These are phyloP conservation scores for Caenorhabditis becei DNA, from an alignment of 2,888 invertebrate species.

Conservation along the genomic window DNA sequence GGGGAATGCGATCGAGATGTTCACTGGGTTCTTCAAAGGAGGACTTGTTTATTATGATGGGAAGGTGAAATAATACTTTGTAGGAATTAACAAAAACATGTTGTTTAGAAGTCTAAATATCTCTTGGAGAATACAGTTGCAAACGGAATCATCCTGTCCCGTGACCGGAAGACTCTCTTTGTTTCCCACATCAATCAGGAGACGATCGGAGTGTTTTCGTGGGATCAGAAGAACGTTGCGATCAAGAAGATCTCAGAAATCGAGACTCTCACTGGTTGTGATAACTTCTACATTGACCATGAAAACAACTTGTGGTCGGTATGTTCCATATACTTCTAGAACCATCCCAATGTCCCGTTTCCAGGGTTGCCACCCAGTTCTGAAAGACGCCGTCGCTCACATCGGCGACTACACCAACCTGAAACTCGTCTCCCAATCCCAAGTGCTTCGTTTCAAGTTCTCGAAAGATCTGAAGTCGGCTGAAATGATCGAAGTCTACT, in stretches of 20 bases:
- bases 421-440: conserved; percentile 51
- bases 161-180: conserved; percentile 61
- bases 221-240: conserved; percentile 41
- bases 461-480: conserved; percentile 56
- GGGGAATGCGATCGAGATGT: conserved; percentile 57
- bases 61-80: too few relatives aligned
- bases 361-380: conserved; percentile 67
- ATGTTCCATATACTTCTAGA: neutral
- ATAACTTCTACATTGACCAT: conserved; percentile 66
- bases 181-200: conserved; percentile 66
- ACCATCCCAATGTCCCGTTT: neutral
- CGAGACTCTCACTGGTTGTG: conserved; percentile 56
- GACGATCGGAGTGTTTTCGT: conserved; percentile 58
- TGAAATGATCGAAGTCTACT: conserved; percentile 61
- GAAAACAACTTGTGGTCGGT: conserved; percentile 63
- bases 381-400: conserved; percentile 57
- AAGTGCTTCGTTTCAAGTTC: conserved; percentile 65
- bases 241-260: conserved; percentile 42
- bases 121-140: conserved; percentile 50
- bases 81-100: too few relatives aligned
- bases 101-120: conserved; percentile 50
- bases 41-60: conserved; percentile 69
- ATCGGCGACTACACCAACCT: conserved; percentile 46
- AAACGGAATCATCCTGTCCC: conserved; percentile 68
- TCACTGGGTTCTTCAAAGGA: conserved; percentile 60